Base-by-base conservation (phyloP, 2,113 vertebrate genomes). In the Osmerus eperlanus region DNA sequence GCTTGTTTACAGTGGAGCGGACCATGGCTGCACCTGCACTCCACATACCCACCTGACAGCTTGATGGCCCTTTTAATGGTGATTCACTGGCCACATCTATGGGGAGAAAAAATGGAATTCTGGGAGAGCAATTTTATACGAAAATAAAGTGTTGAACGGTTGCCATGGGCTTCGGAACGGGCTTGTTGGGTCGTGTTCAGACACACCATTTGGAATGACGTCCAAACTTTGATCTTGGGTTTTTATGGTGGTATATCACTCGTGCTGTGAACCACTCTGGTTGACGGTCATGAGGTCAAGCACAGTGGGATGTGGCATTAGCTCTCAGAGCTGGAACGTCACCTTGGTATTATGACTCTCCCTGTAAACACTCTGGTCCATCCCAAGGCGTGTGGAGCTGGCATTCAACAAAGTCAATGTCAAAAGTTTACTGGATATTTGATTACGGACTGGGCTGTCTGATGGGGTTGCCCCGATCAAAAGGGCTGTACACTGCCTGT, bases 61-160 rank as follows among this genome's bases (percentile, higher is more conserved):
- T 90, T 92, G 90, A 92, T 91, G 85, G 87, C 87, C 84, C 87
- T 82, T 90, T 89, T 90, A 91, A 91, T 88, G 83, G 85, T 93
- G 89, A 91, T 93, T 92, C 89, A 92, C 90, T 86, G 88, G 86
- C 86, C 83, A 88, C 85, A 90, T 90, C 89, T 90, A 72, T 83
- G 86, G 86, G 89, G 87, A 91, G 89, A 91, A 92, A 92, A 23
- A 64, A 18, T 90, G 87, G 90, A 92, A 91, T 91, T 91, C 88
- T 88, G 83, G 83, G 84, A 89, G 84, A 89, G 86, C 78, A 87
- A 89, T 91, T 87, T 89, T 88, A 90, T 89, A 90, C 89, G 85
- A 90, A 90, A 90, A 92, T 90, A 89, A 90, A 88, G 87, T 56
- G 53, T 77, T 84, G 88, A 86, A 87, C 68, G 84, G 80, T 78